Conservation (phyloP, 2,113 vertebrate genomes). For the Hypocryptadius cinnamomeus region DNA sequence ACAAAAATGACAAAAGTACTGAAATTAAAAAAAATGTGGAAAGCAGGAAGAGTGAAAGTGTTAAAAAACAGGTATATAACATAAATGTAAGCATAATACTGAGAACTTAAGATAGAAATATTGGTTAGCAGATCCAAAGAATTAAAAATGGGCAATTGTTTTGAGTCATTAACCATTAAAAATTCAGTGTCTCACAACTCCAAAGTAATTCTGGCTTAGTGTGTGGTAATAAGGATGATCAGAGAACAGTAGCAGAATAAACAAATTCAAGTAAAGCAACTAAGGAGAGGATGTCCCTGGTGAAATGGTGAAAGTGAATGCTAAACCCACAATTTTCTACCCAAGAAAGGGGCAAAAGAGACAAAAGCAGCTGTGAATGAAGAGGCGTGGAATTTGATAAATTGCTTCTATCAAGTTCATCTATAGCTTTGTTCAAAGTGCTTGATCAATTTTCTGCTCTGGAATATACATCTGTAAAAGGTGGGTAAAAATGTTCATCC, state of each 20-base stretch:
- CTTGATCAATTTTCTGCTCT: background rate
- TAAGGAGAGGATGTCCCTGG: background rate
- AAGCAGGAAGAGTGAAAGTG: background rate
- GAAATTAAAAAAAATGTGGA: background rate
- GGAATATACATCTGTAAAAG: background rate
- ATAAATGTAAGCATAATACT: background rate
- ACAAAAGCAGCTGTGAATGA: background rate
- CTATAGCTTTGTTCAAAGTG: background rate
- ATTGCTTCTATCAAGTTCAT: background rate
- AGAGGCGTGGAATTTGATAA: background rate
- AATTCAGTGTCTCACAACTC: background rate
- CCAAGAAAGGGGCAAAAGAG: background rate
- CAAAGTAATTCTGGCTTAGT: background rate
- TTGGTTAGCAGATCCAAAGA: background rate
- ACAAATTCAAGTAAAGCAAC: background rate
- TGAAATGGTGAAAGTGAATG: background rate
- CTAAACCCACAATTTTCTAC: background rate
- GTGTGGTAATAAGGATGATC: background rate
- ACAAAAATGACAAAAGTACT: background rate
- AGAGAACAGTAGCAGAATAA: background rate
- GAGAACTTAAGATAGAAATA: background rate
- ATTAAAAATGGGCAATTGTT: background rate
- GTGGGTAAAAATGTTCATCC: background rate
- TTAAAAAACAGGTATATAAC: background rate
- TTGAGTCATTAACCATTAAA: background rate